Evolutionary conservation across 2,888 invertebrate genomes (phyloP).

Genomic region (Macaria liturata): DNA sequence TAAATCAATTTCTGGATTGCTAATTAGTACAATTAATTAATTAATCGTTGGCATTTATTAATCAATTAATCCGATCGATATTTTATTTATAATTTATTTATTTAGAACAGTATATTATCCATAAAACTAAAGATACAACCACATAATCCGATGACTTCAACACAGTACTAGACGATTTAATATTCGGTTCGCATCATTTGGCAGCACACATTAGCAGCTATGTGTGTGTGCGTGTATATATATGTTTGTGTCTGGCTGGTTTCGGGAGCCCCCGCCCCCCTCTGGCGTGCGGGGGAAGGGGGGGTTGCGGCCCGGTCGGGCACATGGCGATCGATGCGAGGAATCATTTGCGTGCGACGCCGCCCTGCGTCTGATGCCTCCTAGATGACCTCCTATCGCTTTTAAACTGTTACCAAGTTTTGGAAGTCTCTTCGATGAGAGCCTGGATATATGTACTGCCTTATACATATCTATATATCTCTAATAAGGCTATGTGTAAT

Average conservation of each 20-base stretch:
- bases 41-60: too few species aligned
- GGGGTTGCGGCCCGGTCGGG: constrained; percentile 53
- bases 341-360: constrained; percentile 78
- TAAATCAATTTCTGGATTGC: too few species aligned
- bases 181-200: constrained; percentile 77
- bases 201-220: constrained; percentile 72
- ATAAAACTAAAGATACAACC: too few species aligned
- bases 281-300: constrained; percentile 34
- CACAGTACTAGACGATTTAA: constrained; percentile 46
- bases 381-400: constrained; percentile 45
- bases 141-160: too few species aligned
- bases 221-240: constrained; percentile 58
- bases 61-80: too few species aligned
- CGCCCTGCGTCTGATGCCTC: constrained; percentile 48
- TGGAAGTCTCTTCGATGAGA: not conserved
- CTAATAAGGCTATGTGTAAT: too few species aligned
- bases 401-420: constrained; percentile 6
- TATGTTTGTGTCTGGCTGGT: constrained; percentile 60
- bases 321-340: constrained; percentile 75
- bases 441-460: too few species aligned
- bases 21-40: too few species aligned
- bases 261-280: constrained; percentile 32
- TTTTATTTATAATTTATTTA: too few species aligned
- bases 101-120: too few species aligned
- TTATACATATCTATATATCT: too few species aligned